Evolutionary conservation across 2,888 invertebrate genomes (phyloP), one percentile per base, ranked within the genome.

Genomic region (Rhabditoides inermis): DNA sequence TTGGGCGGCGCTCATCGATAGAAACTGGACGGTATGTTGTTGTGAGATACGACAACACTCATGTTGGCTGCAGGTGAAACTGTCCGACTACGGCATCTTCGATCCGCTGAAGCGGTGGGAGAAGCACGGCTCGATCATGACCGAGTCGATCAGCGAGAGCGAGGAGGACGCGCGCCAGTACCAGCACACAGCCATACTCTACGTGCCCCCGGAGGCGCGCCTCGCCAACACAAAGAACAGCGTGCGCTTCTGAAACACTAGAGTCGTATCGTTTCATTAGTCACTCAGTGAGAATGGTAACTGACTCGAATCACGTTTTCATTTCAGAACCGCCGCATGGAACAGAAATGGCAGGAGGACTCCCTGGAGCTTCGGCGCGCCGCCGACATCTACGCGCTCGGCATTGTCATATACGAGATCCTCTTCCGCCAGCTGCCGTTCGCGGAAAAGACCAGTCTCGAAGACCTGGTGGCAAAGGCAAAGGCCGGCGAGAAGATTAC

Each of bases 1-100:
- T 2, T 73, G 73, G 73, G 51, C 68, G 0, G 74, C 73, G 40
- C 59, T 73, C 7, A 72, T 73, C 51, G 73, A 73, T 52, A 56
- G 73, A 18, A 71, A 72, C 45, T 73, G 73, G 73, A 73, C 70
- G 70, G 61, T 73, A n/a, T n/a, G n/a, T n/a, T n/a, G n/a, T n/a
- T n/a, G n/a, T n/a, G n/a, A n/a, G n/a, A n/a, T n/a, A n/a, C n/a
- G n/a, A n/a, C n/a, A n/a, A n/a, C n/a, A n/a, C n/a, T n/a, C n/a
- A n/a, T n/a, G n/a, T n/a, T n/a, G n/a, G n/a, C n/a, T n/a, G n/a
- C 50, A 40, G 15, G 50, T 54, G 20, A 73, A 74, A 46, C 51
- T 73, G 30, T 70, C 73, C 0, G 73, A 73, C 50, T 73, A 60
- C 55, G 60, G 67, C 36, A 66, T 73, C 41, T 66, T 71, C 2